Evolutionary conservation across 2,888 invertebrate species (phyloP).

Genomic region (Eupithecia tripunctaria): DNA sequence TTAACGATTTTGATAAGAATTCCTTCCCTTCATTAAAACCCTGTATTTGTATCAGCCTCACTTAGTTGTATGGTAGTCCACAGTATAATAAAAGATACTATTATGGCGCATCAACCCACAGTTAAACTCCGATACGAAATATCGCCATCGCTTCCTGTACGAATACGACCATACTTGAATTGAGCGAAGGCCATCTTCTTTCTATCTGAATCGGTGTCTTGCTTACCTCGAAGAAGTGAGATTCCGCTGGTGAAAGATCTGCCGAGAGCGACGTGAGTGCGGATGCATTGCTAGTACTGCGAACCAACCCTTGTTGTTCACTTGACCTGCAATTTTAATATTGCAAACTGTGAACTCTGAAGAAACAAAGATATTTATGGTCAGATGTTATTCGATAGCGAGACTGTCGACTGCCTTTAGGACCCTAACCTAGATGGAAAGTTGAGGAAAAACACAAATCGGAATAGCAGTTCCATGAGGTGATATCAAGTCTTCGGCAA

Average conservation of each 20-base stretch:
- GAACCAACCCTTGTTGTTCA: constrained; percentile 59
- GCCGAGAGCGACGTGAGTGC: constrained; percentile 89
- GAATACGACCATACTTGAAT: not conserved
- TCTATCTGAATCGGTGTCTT: not conserved
- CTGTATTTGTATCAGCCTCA: no score
- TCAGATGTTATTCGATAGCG: constrained; percentile 49
- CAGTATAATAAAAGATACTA: not conserved
- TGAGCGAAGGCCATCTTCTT: not conserved
- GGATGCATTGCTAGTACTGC: constrained; percentile 85
- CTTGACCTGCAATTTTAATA: constrained; percentile 59
- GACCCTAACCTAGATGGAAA: not conserved
- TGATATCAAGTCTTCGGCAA: constrained; percentile 60
- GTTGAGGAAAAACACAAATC: constrained; percentile 62
- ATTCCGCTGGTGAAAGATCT: constrained; percentile 93
- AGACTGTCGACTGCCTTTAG: constrained; percentile 47
- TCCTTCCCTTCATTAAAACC: no score
- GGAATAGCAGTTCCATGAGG: constrained; percentile 66
- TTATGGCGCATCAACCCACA: not conserved
- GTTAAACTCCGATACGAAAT: not conserved
- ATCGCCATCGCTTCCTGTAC: not conserved
- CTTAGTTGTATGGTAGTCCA: not conserved
- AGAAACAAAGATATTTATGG: not conserved
- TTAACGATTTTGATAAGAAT: no score
- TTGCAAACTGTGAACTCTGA: not conserved
- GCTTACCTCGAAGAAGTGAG: constrained; percentile 93